Conservation (phyloP, 2,888 invertebrate species). For the Empis livida region DNA sequence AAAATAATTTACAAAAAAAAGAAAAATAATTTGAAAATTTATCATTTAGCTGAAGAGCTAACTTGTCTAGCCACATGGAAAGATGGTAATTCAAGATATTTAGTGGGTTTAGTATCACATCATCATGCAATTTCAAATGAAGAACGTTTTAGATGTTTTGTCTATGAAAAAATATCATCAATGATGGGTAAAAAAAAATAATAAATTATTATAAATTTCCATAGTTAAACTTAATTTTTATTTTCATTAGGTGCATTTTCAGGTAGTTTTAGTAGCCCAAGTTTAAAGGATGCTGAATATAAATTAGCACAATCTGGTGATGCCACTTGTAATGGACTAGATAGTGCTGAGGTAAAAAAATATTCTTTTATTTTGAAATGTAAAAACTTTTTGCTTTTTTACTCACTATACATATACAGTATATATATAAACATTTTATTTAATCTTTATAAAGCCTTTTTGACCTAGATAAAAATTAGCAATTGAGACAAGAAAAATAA, state of each 20-base stretch:
- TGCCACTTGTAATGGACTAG: constrained; percentile 85
- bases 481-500: constrained; percentile 5
- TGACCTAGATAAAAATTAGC: too few species aligned
- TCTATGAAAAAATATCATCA: constrained; percentile 71
- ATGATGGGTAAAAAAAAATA: constrained; percentile 37
- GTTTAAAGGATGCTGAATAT: constrained; percentile 51
- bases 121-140: constrained; percentile 83
- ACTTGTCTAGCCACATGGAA: constrained; percentile 89
- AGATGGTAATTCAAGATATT: constrained; percentile 81
- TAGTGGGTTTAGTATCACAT: constrained; percentile 81
- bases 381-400: too few species aligned
- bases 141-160: constrained; percentile 89
- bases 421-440: too few species aligned
- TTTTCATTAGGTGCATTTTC: constrained; percentile 12
- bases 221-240: not conserved
- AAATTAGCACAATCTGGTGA: constrained; percentile 84
- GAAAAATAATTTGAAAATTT: not conserved
- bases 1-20: not conserved
- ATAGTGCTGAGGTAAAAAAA: constrained; percentile 59
- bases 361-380: too few species aligned
- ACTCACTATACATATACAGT: too few species aligned
- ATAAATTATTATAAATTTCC: too few species aligned
- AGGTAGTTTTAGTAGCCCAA: constrained; percentile 32
- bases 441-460: too few species aligned
- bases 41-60: constrained; percentile 65